Evolutionary conservation across 2,113 vertebrate species (phyloP), one percentile per base, ranked within the genome.

Genomic region (Ancistrus triradiatus): DNA sequence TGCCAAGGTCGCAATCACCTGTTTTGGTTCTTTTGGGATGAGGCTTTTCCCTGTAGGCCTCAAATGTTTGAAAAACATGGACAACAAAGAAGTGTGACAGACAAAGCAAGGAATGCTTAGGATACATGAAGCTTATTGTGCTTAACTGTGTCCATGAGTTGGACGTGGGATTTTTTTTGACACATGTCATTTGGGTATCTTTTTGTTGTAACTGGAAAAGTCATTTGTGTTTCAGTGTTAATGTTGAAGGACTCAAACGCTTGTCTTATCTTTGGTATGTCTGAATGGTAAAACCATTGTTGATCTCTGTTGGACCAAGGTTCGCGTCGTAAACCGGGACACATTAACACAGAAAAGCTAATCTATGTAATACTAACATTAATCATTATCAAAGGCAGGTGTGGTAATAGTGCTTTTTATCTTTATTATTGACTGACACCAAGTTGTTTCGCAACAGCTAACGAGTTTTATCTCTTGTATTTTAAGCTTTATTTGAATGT

Each of bases 191-290:
- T 77, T 50, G 69, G 72, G 58, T 73, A 33, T 10, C 24, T 35
- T 33, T 49, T 48, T 83, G 77, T 86, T 85, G 75, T 81, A 83
- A 70, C 79, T 86, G 8, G 33, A 65, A 35, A 18, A 14, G 28
- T 27, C 37, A 8, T n/a, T n/a, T 56, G 25, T 22, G 24, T 15
- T 40, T 33, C 42, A 50, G 35, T 46, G 31, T 53, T 59, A 44
- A 47, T n/a, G n/a, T n/a, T n/a, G n/a, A n/a, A n/a, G n/a, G n/a
- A n/a, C n/a, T n/a, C n/a, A n/a, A n/a, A n/a, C n/a, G n/a, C n/a
- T n/a, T n/a, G n/a, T n/a, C n/a, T n/a, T n/a, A 53, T 37, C 2
- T 37, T 40, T 6, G 8, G 22, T 28, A 10, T 24, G 50, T 17
- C 14, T 14, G 15, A 47, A 38, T 17, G n/a, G 11, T 3, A 35